phyloP scores from a whole-genome alignment of 2,113 vertebrate species.

The Microcebus jonahi region DNA sequence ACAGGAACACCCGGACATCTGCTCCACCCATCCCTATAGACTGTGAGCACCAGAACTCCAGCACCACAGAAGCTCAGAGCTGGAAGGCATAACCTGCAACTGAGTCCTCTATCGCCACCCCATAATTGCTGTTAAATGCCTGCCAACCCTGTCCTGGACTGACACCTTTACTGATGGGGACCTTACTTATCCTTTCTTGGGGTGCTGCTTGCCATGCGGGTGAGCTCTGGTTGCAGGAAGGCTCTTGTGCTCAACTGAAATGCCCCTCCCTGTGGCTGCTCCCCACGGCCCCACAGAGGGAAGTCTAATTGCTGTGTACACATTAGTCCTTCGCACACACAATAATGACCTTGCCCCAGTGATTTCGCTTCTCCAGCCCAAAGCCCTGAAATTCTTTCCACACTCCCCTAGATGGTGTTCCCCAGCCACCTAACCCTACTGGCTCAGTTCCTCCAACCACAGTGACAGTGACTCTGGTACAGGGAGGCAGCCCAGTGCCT shows the following conservation, averaged over 20 bases:
- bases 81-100: not conserved
- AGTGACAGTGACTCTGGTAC: not conserved
- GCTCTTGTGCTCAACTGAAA: not conserved
- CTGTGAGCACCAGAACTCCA: not conserved
- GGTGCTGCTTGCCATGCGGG: accelerated
- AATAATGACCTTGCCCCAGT: too few species aligned
- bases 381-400: not conserved
- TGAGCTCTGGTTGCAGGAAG: not conserved
- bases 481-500: not conserved
- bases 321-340: not conserved
- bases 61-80: not conserved
- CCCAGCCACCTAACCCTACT: not conserved
- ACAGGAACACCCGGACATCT: not conserved
- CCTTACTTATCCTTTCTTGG: not conserved
- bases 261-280: not conserved
- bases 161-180: not conserved
- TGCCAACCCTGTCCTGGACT: not conserved
- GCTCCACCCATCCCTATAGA: not conserved
- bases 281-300: not conserved
- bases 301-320: not conserved
- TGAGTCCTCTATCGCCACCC: too few species aligned
- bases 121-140: not conserved
- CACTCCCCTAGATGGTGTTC: not conserved
- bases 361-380: not conserved
- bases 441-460: not conserved